Conservation (phyloP, 2,797 vertebrate genomes). For the Hozukius guyotensis region DNA sequence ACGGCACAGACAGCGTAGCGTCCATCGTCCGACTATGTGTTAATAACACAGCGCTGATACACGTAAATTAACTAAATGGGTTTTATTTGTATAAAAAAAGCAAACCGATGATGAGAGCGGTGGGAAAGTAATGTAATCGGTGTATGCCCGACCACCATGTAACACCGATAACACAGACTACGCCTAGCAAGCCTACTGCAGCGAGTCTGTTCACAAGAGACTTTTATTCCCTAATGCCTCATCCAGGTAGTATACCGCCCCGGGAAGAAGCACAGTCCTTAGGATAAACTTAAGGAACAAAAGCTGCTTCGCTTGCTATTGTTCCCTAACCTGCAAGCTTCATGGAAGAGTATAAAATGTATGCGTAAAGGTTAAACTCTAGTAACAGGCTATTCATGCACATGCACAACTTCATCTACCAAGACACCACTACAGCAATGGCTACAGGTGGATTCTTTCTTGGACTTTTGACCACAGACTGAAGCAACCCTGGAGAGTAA, state of each 20-base stretch:
- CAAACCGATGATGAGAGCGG: too few species aligned
- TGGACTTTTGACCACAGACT: not conserved
- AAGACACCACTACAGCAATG: not conserved
- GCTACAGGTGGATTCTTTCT: slow-evolving; percentile 7
- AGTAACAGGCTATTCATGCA: not conserved
- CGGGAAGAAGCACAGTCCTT: not conserved
- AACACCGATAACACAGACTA: too few species aligned
- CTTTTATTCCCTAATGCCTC: not conserved
- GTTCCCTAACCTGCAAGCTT: not conserved
- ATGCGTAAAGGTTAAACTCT: not conserved
- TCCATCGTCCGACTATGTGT: too few species aligned
- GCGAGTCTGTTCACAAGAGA: not conserved
- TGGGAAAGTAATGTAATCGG: too few species aligned
- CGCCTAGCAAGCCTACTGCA: too few species aligned
- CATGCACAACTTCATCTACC: not conserved
- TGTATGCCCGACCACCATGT: too few species aligned
- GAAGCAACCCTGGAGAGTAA: not conserved
- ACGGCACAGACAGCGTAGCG: too few species aligned
- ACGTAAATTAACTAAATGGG: too few species aligned
- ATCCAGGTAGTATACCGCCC: not conserved
- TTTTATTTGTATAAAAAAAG: too few species aligned
- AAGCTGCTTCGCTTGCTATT: not conserved
- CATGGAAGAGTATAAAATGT: not conserved
- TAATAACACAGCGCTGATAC: too few species aligned
- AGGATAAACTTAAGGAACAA: not conserved